Base-by-base conservation (phyloP, 2,888 invertebrate species). In the Cabera pusaria region DNA sequence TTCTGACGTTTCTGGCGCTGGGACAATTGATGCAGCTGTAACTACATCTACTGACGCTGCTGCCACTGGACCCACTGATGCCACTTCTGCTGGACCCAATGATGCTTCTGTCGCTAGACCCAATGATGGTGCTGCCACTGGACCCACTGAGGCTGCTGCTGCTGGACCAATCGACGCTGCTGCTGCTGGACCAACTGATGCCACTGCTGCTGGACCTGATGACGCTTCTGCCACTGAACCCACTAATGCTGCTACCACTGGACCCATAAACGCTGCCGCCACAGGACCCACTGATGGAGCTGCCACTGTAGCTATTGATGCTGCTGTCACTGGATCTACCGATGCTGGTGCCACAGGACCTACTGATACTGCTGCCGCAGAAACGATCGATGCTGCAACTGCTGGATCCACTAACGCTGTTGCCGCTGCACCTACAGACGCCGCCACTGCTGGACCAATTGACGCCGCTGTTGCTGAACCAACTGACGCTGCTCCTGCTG, bases 41-140 rank as follows among this genome's bases (percentile, higher is more conserved):
- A 22, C 29, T 8, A 26, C 16, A 24, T 8, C 19, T 7, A 28
- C 18, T 19, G 19, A 17, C 7, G 9, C 27, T 8, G 28, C 17
- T 7, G 18, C 18, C 4, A 2, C 14, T 3, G 4, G 2, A 3
- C 4, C 14, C 4, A 14, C 14, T 24, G 10, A 5, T 2, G 2
- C 23, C 28, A 28, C 10, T 17, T 8, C 16, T 5, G 22, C 34
- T 2, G 29, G 22, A 7, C 6, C 33, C n/a, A n/a, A n/a, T n/a
- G n/a, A n/a, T n/a, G n/a, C n/a, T n/a, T n/a, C n/a, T n/a, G n/a
- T n/a, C n/a, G n/a, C n/a, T n/a, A n/a, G n/a, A n/a, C n/a, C n/a
- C n/a, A n/a, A n/a, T n/a, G n/a, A n/a, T n/a, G n/a, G n/a, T n/a
- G n/a, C n/a, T n/a, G n/a, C n/a, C n/a, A n/a, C n/a, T n/a, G n/a